A percentile compares a stretch with the other conserved stretches of the same genome.
Conservation (phyloP, 1,140 invertebrate genomes). For the Leptinotarsa defecta region DNA sequence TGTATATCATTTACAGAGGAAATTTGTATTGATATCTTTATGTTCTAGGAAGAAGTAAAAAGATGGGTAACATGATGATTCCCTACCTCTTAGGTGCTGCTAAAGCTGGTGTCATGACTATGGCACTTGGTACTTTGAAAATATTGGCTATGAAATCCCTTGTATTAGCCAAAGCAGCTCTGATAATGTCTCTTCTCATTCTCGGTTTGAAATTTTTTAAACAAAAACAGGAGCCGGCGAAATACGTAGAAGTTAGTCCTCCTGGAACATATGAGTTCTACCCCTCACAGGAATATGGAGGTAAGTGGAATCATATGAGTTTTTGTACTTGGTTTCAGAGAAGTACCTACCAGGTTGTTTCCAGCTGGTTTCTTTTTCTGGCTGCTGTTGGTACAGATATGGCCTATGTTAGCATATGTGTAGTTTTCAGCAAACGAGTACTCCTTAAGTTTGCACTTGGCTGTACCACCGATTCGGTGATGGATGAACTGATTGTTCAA, state of each 20-base stretch:
- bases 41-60: constrained; percentile 59
- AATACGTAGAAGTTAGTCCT: constrained; percentile 36
- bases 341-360: too few species aligned
- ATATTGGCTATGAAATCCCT: constrained; percentile 66
- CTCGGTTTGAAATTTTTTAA: constrained; percentile 59
- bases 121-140: constrained; percentile 63
- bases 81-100: constrained; percentile 68
- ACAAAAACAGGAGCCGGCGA: constrained; percentile 21
- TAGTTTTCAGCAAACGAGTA: too few species aligned
- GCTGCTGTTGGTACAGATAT: too few species aligned
- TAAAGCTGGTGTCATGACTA: constrained; percentile 62
- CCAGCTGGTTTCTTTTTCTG: too few species aligned
- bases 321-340: too few species aligned
- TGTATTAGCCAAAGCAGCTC: constrained; percentile 65
- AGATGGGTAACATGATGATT: constrained; percentile 60
- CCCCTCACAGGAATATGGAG: neutral
- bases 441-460: too few species aligned
- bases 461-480: too few species aligned
- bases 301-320: neutral
- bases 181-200: constrained; percentile 63
- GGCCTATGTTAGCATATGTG: too few species aligned
- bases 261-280: neutral
- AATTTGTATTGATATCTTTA: neutral
- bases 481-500: too few species aligned
- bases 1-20: too few species aligned